These are phyloP conservation scores for Mechanitis mazaeus DNA, from an alignment of 2,888 invertebrate genomes.

Conservation along the genomic window DNA sequence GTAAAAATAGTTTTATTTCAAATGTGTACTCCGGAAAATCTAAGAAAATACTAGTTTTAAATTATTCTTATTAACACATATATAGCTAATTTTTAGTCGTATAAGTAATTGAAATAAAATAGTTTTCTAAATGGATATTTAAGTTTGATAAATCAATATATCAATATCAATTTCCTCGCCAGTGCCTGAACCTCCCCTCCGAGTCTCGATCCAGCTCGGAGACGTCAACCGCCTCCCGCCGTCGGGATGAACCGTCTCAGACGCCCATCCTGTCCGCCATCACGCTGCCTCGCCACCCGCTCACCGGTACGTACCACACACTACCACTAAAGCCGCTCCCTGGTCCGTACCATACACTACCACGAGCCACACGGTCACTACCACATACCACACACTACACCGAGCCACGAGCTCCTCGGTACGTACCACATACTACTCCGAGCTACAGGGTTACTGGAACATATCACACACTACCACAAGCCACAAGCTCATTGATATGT, in stretches of 20 bases:
- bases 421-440: too few relatives aligned
- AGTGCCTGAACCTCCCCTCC: constrained; percentile 91
- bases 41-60: too few relatives aligned
- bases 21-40: too few relatives aligned
- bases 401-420: constrained; percentile 21
- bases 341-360: too few relatives aligned
- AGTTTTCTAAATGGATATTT: not conserved
- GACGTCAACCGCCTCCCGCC: constrained; percentile 71
- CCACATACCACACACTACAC: not conserved
- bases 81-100: too few relatives aligned
- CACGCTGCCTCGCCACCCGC: constrained; percentile 45
- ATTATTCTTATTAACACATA: too few relatives aligned
- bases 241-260: constrained; percentile 55
- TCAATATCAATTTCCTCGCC: constrained; percentile 24
- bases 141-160: not conserved
- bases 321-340: not conserved
- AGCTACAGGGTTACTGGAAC: not conserved
- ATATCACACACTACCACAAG: not conserved
- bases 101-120: not conserved
- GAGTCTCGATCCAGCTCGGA: constrained; percentile 88
- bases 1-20: too few relatives aligned
- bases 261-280: constrained; percentile 63
- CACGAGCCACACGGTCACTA: too few relatives aligned
- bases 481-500: too few relatives aligned
- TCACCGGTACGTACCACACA: constrained; percentile 26